Conservation (phyloP, 1,140 invertebrate genomes). For the Spodoptera litura region DNA sequence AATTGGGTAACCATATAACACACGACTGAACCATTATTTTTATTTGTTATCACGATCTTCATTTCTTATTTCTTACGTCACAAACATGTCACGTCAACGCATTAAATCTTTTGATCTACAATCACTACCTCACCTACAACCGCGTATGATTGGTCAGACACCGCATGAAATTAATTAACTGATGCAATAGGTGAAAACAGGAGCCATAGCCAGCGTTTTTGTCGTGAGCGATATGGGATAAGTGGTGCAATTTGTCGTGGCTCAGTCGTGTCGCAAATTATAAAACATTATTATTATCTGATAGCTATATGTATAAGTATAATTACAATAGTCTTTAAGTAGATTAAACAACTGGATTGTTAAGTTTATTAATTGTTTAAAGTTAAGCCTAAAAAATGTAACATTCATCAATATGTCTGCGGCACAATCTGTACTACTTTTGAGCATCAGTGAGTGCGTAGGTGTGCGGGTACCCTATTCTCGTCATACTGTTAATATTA, state of each 20-base stretch:
- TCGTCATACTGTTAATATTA: conserved; percentile 23
- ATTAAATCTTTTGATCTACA: conserved; percentile 66
- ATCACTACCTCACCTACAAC: conserved; percentile 51
- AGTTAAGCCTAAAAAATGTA: neutral
- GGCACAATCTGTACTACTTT: neutral
- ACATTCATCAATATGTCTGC: conserved; percentile 12
- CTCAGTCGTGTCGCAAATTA: neutral
- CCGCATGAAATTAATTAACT: conserved; percentile 78
- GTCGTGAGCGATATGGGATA: neutral
- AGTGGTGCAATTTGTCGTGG: neutral
- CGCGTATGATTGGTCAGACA: conserved; percentile 74
- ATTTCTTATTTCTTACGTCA: conserved; percentile 35
- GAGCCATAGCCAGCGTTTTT: conserved; percentile 27
- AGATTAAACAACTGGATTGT: too few species aligned
- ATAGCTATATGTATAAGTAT: too few species aligned
- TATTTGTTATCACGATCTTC: conserved; percentile 46
- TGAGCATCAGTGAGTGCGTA: neutral
- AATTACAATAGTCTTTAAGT: too few species aligned
- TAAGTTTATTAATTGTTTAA: neutral
- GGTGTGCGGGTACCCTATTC: conserved; percentile 15
- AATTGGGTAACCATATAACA: conserved; percentile 12
- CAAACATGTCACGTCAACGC: conserved; percentile 66
- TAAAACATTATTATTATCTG: neutral
- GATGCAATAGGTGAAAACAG: conserved; percentile 65
- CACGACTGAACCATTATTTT: conserved; percentile 15